phyloP scores from a whole-genome alignment of 2,888 invertebrate species.

The Scrobipalpa costella region DNA sequence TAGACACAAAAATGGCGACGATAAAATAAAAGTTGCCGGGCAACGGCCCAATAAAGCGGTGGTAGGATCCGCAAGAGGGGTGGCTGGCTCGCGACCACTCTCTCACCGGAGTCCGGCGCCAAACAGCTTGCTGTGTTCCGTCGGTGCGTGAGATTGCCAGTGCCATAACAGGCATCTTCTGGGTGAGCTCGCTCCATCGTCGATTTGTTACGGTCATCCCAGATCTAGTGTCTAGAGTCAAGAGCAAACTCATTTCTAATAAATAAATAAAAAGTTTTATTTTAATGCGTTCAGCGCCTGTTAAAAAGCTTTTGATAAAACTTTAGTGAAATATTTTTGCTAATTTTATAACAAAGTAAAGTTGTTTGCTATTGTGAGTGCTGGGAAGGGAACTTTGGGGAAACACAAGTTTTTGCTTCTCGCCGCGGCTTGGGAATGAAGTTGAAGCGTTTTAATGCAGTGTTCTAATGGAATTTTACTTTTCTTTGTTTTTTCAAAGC shows the following conservation, averaged over 20 bases:
- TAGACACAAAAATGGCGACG: background rate
- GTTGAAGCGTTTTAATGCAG: slow-evolving; percentile 13
- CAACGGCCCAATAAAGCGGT: too few relatives aligned
- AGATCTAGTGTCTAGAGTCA: too few relatives aligned
- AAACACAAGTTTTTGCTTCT: slow-evolving; percentile 18
- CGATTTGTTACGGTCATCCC: too few relatives aligned
- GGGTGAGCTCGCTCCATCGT: too few relatives aligned
- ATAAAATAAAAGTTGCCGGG: slow-evolving; percentile 10
- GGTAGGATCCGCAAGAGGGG: too few relatives aligned
- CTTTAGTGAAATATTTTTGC: slow-evolving; percentile 11
- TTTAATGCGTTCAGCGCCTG: background rate
- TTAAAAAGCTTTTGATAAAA: background rate
- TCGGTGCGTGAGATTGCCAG: too few relatives aligned
- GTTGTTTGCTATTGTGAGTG: slow-evolving; percentile 6
- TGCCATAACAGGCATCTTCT: too few relatives aligned
- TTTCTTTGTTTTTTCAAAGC: slow-evolving; percentile 1
- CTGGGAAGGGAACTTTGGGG: slow-evolving; percentile 1
- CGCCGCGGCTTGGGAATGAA: background rate
- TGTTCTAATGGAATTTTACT: slow-evolving; percentile 7
- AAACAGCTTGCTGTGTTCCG: too few relatives aligned
- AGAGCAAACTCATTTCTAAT: too few relatives aligned
- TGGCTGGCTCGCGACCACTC: too few relatives aligned
- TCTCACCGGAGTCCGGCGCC: too few relatives aligned
- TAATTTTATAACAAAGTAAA: slow-evolving; percentile 5
- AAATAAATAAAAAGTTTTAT: too few relatives aligned